Base-by-base conservation (phyloP, 2,888 invertebrate species). In the Rhagium mordax region DNA sequence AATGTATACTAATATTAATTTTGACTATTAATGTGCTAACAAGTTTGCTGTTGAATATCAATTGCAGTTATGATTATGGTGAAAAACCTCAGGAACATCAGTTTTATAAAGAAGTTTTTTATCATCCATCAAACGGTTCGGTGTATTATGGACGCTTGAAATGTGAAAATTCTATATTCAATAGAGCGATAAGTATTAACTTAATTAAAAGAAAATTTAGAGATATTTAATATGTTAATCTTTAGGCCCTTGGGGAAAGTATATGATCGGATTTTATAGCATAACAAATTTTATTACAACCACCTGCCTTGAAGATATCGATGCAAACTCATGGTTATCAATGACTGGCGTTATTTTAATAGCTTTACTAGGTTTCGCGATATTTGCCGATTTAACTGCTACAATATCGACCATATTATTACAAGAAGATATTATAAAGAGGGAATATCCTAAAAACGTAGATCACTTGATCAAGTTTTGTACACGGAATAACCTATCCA, bases 241-340 rank as follows among this genome's bases (percentile, higher is more conserved):
- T 71, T 5, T 27, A 76, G 76, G 66, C 49, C 41, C 64, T 1
- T n/a, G n/a, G 3, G 68, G 61, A 13, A 65, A 64, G 29, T 75
- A 74, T 49, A 27, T 70, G 21, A 24, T 29, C 16, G 64, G 67
- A 33, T 16, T 74, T 18, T 76, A 69, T n/a, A 62, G n/a, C 20
- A 53, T 69, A 13, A 33, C 66, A 4, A 74, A 72, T 51, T 70
- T 75, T 16, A 21, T 77, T 15, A 74, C 77, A 0, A 21, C 61
- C 51, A 74, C 74, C 47, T 74, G 74, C 7, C 27, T 72, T 47
- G 75, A 61, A 8, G 67, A 72, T 49, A 29, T 70, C 15, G 61
- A 8, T 27, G 33, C 70, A 64, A 55, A 15, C 33, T 24, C 71
- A 20, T 51, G 16, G 13, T 8, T 20, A 18, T 15, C 69, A 6